Evolutionary conservation across 37 sponge, comb jelly and placozoan species (phyloP), one percentile per base, ranked within the genome.

Genomic region (Eunapius fragilis): DNA sequence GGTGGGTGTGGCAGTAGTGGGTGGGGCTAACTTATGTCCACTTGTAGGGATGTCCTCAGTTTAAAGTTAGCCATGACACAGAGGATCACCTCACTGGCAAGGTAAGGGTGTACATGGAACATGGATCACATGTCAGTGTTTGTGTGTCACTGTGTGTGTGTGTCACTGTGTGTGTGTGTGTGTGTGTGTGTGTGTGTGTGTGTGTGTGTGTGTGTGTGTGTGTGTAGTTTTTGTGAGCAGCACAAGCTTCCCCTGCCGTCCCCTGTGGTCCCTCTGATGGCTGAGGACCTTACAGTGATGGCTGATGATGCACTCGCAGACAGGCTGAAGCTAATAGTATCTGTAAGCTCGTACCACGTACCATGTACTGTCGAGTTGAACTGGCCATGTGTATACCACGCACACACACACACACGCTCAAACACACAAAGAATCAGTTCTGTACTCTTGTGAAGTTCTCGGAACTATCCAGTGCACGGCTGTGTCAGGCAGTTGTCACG

Each of bases 321-420:
- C 0, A 45, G 68, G 69, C 68, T 89, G 31, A 84, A 89, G 74
- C 89, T 84, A 78, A n/a, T 89, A 13, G 50, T 72, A 1, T 37
- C 84, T 50, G 89, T 89, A 49, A 73, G 84, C 79, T n/a, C n/a
- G n/a, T n/a, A n/a, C n/a, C 70, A 50, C 37, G 31, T 71, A 25
- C 48, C 34, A 41, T 25, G 10, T n/a, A 13, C 11, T 45, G 41
- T 35, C 70, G 77, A 77, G 77, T 35, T 2, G 70, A 77, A 14
- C 77, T 85, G 11, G 38, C 70, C 41, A 77, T 34, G 4, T 25
- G 5, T 13, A 25, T 70, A 6, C 28, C 6, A 70, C 11, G 28
- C 28, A 25, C 28, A 25, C 71, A 6, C 11, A 6, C 28, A 70
- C 28, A 30, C 28, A 25, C 71, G 11, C 28, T 7, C 28, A 30